Conservation (phyloP, 2,888 invertebrate species). For the Meta bourneti region DNA sequence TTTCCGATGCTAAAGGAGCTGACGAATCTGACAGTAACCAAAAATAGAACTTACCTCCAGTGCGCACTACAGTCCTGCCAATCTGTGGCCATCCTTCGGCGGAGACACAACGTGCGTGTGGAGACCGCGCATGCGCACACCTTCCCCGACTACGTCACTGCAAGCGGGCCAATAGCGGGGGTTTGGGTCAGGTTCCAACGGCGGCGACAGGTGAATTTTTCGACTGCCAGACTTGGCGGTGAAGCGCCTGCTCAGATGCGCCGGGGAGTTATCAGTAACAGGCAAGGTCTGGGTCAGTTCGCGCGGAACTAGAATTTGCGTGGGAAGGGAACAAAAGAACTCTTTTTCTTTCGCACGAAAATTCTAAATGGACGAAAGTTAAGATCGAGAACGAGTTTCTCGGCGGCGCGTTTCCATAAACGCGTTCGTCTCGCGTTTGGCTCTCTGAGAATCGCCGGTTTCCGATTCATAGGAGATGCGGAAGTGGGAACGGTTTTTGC, state of each 20-base stretch:
- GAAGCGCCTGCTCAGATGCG: constrained; percentile 34
- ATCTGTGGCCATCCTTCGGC: constrained; percentile 71
- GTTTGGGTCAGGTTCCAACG: constrained; percentile 73
- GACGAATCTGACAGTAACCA: constrained; percentile 72
- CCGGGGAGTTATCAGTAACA: not conserved
- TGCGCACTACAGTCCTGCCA: constrained; percentile 65
- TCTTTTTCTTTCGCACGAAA: not conserved
- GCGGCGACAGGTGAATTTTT: constrained; percentile 69
- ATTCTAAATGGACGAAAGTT: not conserved
- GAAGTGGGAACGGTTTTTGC: not conserved
- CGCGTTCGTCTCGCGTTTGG: not conserved
- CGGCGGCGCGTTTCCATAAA: too few relatives aligned
- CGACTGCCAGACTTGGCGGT: constrained; percentile 55
- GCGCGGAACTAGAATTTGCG: constrained; percentile 11
- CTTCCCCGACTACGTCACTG: constrained; percentile 41
- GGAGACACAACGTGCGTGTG: constrained; percentile 67
- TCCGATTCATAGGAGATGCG: not conserved
- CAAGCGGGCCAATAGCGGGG: constrained; percentile 44
- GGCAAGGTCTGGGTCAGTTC: constrained; percentile 71
- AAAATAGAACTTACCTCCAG: constrained; percentile 75
- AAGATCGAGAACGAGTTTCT: not conserved
- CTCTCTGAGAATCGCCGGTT: not conserved
- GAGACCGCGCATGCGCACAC: constrained; percentile 52
- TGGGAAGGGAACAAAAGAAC: constrained; percentile 34
- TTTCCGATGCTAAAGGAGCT: constrained; percentile 50